phyloP scores from a whole-genome alignment of 2,888 invertebrate genomes.

The Rhagium mordax region DNA sequence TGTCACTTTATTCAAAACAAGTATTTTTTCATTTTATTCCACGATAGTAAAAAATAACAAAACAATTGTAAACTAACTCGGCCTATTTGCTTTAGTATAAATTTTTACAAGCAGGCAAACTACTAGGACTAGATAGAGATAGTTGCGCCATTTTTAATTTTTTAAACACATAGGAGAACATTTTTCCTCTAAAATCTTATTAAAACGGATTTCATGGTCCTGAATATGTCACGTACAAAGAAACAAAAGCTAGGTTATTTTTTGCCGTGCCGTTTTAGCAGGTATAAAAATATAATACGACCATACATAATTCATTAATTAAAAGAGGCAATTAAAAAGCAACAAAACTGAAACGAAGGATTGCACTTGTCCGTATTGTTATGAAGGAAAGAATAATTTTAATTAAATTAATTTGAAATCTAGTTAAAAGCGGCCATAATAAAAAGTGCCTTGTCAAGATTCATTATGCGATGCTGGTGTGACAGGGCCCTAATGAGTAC shows the following conservation, averaged over 20 bases:
- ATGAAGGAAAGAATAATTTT: conserved; percentile 64
- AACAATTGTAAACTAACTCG: no score
- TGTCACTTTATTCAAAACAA: no score
- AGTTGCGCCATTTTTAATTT: no score
- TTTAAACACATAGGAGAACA: no score
- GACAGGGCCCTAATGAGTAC: conserved; percentile 69
- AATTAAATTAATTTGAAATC: conserved; percentile 69
- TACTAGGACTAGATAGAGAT: no score
- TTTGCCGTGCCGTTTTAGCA: conserved; percentile 2
- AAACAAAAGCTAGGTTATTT: background rate
- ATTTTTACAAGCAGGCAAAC: no score
- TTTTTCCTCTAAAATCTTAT: background rate
- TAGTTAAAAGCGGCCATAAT: conserved; percentile 67
- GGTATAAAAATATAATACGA: conserved; percentile 32
- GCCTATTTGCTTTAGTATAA: no score
- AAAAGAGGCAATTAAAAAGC: conserved; percentile 61
- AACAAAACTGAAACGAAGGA: conserved; percentile 56
- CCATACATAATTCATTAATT: conserved; percentile 59
- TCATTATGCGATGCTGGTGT: conserved; percentile 69
- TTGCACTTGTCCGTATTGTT: conserved; percentile 52
- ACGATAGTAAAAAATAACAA: no score
- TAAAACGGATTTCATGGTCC: background rate
- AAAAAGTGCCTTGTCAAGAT: conserved; percentile 69
- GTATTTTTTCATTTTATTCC: no score
- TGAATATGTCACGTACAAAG: background rate